Base-by-base conservation (phyloP, 2,888 invertebrate genomes). In the Lithophane semibrunnea region DNA sequence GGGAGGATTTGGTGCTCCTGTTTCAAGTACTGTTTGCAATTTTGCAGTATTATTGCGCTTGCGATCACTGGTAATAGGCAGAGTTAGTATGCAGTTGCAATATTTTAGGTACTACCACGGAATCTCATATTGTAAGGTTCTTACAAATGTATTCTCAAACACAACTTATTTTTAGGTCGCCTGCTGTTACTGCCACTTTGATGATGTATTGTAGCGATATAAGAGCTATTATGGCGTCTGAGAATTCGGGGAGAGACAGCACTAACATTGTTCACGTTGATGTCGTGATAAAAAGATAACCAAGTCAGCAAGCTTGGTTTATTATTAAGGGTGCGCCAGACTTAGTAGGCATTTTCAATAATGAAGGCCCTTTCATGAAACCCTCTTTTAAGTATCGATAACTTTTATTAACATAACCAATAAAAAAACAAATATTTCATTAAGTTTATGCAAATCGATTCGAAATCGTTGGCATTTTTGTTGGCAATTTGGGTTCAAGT, bases 401-500 rank as follows among this genome's bases (percentile, higher is more conserved):
- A 5, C n/a, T 61, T 44, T 77, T 29, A n/a, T 18, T 10, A 44
- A 58, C 9, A 21, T 47, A 16, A 18, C 12, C 29, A 52, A 42
- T 29, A 42, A 42, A 21, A 54, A 63, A 24, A n/a, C 0, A 77
- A 70, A 56, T 42, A 54, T 63, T 61, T 56, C 2, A 71, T 64
- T 56, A 70, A 13, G 8, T 42, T 24, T 13, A 64, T 81, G 56
- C 63, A 42, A 80, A 65, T 61, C 21, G 44, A 69, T 42, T 44
- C 10, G 2, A 71, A 56, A 37, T 65, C 4, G 7, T 21, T 54
- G 4, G 4, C 54, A 80, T 80, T 60, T 21, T 66, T 65, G 16
- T n/a, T n/a, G 24, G 37, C 29, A 47, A 75, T 63, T 81, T 49
- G 18, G 13, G 7, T 54, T 49, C 37, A 73, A 66, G 42, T 66